Evolutionary conservation across 1,140 invertebrate genomes (phyloP).

Genomic region (Luehdorfia chinensis): DNA sequence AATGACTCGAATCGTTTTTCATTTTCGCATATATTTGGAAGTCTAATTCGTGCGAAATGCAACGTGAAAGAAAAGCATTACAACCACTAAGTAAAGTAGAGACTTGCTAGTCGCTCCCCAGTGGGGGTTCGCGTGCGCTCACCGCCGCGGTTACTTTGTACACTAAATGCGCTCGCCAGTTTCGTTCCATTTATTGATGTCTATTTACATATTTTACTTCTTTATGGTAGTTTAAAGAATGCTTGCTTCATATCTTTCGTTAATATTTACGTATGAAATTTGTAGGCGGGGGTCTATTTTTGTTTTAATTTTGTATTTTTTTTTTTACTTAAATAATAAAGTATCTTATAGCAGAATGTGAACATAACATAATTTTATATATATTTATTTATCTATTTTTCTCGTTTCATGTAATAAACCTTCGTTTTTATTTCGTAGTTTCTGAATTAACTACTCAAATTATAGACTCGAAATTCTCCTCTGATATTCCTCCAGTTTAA

Average conservation of each 20-base stretch:
- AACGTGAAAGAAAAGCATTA: not conserved
- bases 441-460: no score
- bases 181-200: conserved; percentile 19
- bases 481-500: no score
- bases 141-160: conserved; percentile 28
- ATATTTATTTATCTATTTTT: no score
- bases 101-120: not conserved
- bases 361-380: no score
- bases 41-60: not conserved
- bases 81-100: not conserved
- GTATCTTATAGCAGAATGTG: no score
- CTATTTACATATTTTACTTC: conserved; percentile 5
- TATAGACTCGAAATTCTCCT: no score
- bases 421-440: no score
- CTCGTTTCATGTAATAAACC: no score
- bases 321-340: no score
- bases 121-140: conserved; percentile 19
- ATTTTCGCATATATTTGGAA: not conserved
- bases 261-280: not conserved
- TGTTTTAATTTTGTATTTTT: no score
- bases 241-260: not conserved
- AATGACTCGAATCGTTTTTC: not conserved
- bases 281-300: not conserved
- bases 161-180: conserved; percentile 21
- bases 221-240: not conserved